Evolutionary conservation across 2,888 invertebrate genomes (phyloP), one percentile per base, ranked within the genome.

Genomic region (Zygaena filipendulae): DNA sequence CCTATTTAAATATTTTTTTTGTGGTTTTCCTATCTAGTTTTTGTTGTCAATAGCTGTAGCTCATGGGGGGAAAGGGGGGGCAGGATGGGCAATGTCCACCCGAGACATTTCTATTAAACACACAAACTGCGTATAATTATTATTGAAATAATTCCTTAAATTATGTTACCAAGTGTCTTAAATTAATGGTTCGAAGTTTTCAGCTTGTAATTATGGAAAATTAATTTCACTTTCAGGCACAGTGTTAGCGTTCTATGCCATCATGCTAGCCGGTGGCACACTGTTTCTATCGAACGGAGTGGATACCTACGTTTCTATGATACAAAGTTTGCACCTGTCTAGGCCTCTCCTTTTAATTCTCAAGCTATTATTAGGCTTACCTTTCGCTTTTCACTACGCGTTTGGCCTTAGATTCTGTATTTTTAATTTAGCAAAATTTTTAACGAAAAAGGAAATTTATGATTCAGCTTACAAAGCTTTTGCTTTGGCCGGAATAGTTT

Each of bases 241-340:
- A 0, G 38, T 63, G 0, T 1, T 63, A 7, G 37, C 59, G 0
- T 25, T 33, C 1, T 70, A 63, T 38, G 59, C 63, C 0, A 4
- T 67, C 0, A 3, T 56, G 2, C 31, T 75, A 2, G 45, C 67
- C 0, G 47, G 47, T 1, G 66, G 62, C 0, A 34, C 67, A 0
- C 29, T 75, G 14, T 64, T 69, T 30, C 42, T 72, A 1, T 40
- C 67, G 1, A 63, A 70, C 13, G 77, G 75, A 0, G 43, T 71
- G 0, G 67, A 72, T 10, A 57, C 67, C 0, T 61, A 59, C 30
- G 62, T 69, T 0, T 54, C 55, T 0, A 53, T 69, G 10, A 64
- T 75, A 8, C 74, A 75, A 32, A 68, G 66, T 25, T 30, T 72
- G 7, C 47, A 71, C 23, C 14, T 75, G 2, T 51, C 59, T 0